These are phyloP conservation scores for Morpho achilles DNA, from an alignment of 2,888 invertebrate species.

Conservation along the genomic window DNA sequence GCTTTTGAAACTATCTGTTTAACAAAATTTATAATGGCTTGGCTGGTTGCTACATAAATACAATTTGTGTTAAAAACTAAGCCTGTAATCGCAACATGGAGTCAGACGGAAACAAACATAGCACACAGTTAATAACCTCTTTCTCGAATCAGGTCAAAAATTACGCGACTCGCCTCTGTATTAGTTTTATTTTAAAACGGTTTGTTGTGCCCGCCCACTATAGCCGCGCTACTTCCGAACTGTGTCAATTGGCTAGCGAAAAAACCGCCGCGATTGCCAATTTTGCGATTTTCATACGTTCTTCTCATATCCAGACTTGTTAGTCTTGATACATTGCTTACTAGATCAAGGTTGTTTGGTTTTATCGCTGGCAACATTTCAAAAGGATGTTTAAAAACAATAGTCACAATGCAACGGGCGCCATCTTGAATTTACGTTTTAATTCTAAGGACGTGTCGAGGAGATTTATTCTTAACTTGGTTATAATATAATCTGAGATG, in stretches of 20 bases:
- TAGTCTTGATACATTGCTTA: slow-evolving; percentile 6
- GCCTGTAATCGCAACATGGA: neutral
- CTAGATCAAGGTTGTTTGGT: slow-evolving; percentile 9
- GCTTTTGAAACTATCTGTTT: too few species aligned
- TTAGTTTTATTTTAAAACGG: slow-evolving; percentile 28
- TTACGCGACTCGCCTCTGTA: slow-evolving; percentile 16
- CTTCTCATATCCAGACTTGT: slow-evolving; percentile 8
- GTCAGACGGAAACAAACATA: slow-evolving; percentile 2
- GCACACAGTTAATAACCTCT: neutral
- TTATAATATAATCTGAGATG: too few species aligned
- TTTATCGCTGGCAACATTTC: too few species aligned
- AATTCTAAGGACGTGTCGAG: too few species aligned
- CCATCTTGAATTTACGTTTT: too few species aligned
- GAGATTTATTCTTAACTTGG: too few species aligned
- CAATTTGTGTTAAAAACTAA: too few species aligned
- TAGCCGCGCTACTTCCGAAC: slow-evolving; percentile 59
- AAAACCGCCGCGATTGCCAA: slow-evolving; percentile 60
- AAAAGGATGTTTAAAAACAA: too few species aligned
- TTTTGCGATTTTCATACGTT: slow-evolving; percentile 29
- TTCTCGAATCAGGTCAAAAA: slow-evolving; percentile 12
- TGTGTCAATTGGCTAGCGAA: slow-evolving; percentile 66
- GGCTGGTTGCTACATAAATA: too few species aligned
- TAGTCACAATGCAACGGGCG: too few species aligned
- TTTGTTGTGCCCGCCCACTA: slow-evolving; percentile 55
- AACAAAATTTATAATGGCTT: too few species aligned